These are phyloP conservation scores for Axinella damicornis DNA, from an alignment of 37 sponge, comb jelly and placozoan genomes.

Conservation along the genomic window DNA sequence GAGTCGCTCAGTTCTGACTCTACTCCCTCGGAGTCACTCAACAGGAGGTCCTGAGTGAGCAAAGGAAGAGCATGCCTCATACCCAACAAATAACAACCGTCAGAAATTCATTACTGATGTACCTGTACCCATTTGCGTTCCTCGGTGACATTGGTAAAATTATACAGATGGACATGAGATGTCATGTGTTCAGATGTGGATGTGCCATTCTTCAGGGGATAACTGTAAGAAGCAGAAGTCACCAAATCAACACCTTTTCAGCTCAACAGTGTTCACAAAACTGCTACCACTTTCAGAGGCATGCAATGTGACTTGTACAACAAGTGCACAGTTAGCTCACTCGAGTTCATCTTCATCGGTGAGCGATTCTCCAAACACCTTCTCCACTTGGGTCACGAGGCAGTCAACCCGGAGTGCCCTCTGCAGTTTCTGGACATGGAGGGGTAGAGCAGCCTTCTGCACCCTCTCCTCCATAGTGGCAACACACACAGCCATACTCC, in stretches of 20 bases:
- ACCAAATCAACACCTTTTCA: too few species aligned
- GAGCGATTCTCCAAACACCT: slow-evolving; percentile 21
- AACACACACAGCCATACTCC: too few species aligned
- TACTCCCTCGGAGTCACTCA: slow-evolving; percentile 43
- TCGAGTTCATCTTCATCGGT: not conserved
- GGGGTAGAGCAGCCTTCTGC: slow-evolving; percentile 66
- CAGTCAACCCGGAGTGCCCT: slow-evolving; percentile 66
- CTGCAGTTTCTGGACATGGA: slow-evolving; percentile 70
- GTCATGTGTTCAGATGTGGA: too few species aligned
- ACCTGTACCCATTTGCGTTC: slow-evolving; percentile 77
- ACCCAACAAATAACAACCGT: not conserved
- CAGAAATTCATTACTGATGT: not conserved
- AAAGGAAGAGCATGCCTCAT: too few species aligned
- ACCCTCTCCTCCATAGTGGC: too few species aligned
- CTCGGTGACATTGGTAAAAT: slow-evolving; percentile 60
- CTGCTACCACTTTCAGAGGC: too few species aligned
- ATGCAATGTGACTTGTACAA: too few species aligned
- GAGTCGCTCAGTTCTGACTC: slow-evolving; percentile 62
- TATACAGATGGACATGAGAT: slow-evolving; percentile 14
- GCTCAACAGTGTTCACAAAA: too few species aligned
- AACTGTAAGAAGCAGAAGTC: too few species aligned
- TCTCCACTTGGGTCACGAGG: slow-evolving; percentile 65
- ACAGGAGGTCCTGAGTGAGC: slow-evolving; percentile 53
- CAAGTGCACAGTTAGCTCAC: too few species aligned
- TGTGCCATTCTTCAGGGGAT: too few species aligned